Evolutionary conservation across 2,113 vertebrate genomes (phyloP).

Genomic region (Halichoeres trimaculatus): DNA sequence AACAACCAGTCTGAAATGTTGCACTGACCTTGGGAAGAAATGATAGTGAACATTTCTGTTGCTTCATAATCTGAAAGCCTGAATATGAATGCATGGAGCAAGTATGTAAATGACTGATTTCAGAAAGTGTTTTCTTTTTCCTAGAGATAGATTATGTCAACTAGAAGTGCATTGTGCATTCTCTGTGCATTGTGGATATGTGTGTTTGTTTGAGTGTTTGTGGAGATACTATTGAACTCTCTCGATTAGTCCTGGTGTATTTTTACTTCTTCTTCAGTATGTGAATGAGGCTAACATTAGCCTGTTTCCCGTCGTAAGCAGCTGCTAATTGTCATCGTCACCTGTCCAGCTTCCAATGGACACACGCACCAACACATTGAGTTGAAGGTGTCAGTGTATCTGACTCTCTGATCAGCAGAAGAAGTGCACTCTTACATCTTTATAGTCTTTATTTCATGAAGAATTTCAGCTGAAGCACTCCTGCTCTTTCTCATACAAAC

Average conservation of each 20-base stretch:
- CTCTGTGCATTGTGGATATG: too few species aligned
- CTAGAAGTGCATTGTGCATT: too few species aligned
- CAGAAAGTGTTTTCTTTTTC: too few species aligned
- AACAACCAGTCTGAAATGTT: background rate
- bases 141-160: too few species aligned
- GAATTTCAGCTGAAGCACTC: background rate
- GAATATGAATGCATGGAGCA: background rate
- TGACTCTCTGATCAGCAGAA: background rate
- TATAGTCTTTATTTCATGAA: background rate
- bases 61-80: background rate
- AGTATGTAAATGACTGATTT: background rate
- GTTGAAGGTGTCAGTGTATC: background rate
- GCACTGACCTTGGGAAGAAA: background rate
- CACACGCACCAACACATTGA: background rate
- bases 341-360: conserved; percentile 16
- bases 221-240: background rate
- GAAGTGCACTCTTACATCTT: background rate
- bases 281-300: conserved; percentile 47
- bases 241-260: conserved; percentile 21
- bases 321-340: conserved; percentile 51
- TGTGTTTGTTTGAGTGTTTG: too few species aligned
- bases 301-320: conserved; percentile 52
- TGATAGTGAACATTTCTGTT: background rate
- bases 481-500: background rate
- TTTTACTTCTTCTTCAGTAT: conserved; percentile 30